phyloP scores from a whole-genome alignment of 2,888 invertebrate genomes.

The Pseudeuparius sepicola region DNA sequence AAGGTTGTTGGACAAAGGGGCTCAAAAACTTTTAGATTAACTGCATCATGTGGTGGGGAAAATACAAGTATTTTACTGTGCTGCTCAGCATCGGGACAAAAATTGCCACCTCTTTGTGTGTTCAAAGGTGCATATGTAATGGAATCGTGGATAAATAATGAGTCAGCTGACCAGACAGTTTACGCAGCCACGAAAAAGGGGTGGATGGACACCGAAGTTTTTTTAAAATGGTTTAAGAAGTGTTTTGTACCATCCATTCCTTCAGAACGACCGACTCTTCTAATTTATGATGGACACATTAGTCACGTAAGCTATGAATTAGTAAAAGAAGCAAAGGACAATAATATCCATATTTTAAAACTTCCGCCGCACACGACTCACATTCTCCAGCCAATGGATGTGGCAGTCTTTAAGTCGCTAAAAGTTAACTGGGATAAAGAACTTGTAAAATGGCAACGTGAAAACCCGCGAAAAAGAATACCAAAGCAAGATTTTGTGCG shows the following conservation, averaged over 20 bases:
- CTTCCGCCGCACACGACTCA: no score
- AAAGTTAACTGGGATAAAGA: slow-evolving; percentile 17
- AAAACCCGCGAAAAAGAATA: slow-evolving; percentile 18
- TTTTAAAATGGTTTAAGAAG: slow-evolving; percentile 3
- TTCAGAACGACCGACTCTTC: not conserved
- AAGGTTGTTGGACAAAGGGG: slow-evolving; percentile 17
- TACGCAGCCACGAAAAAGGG: slow-evolving; percentile 4
- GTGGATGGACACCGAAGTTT: slow-evolving; percentile 6
- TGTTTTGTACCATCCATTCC: slow-evolving; percentile 7
- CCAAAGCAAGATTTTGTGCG: slow-evolving; percentile 9
- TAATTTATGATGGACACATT: slow-evolving; percentile 25
- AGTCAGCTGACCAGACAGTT: slow-evolving; percentile 7
- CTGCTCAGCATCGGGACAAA: slow-evolving; percentile 16
- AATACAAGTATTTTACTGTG: slow-evolving; percentile 13
- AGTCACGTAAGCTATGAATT: slow-evolving; percentile 24
- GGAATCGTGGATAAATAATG: slow-evolving; percentile 16
- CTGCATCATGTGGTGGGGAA: slow-evolving; percentile 14
- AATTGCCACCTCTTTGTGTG: slow-evolving; percentile 14
- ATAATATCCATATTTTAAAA: slow-evolving; percentile 17
- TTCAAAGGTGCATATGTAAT: slow-evolving; percentile 18
- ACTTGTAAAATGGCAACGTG: slow-evolving; percentile 18
- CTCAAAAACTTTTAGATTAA: slow-evolving; percentile 6
- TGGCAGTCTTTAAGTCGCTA: slow-evolving; percentile 16
- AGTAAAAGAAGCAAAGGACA: slow-evolving; percentile 21
- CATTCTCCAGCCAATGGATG: slow-evolving; percentile 17